Evolutionary conservation across 2,888 invertebrate species (phyloP).

Genomic region (Stegana nigrithorax): DNA sequence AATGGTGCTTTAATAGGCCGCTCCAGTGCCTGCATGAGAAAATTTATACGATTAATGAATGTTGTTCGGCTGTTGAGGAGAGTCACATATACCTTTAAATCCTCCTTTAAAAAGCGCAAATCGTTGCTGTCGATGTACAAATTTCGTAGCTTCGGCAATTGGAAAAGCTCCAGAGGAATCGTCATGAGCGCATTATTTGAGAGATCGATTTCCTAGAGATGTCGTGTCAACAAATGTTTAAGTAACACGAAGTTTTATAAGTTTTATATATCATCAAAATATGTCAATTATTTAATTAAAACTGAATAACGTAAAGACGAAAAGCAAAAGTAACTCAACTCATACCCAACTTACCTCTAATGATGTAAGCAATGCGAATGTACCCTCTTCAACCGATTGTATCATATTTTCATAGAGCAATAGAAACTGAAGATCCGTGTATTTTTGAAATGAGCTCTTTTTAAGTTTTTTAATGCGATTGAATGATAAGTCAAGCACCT

Average conservation of each 20-base stretch:
- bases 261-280: too few relatives aligned
- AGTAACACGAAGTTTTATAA: constrained; percentile 15
- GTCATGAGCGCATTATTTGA: constrained; percentile 66
- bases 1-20: constrained; percentile 74
- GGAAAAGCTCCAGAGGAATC: constrained; percentile 68
- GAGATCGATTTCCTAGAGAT: constrained; percentile 66
- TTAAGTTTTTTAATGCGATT: constrained; percentile 68
- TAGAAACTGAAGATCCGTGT: constrained; percentile 62
- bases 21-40: constrained; percentile 41
- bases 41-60: background rate
- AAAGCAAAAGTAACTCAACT: too few relatives aligned
- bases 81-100: constrained; percentile 48
- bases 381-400: constrained; percentile 66
- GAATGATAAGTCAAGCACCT: constrained; percentile 66
- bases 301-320: too few relatives aligned
- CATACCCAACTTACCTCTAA: constrained; percentile 64
- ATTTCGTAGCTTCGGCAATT: constrained; percentile 73
- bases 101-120: constrained; percentile 53
- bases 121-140: constrained; percentile 71
- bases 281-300: too few relatives aligned
- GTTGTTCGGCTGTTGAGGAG: background rate
- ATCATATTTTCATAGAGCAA: constrained; percentile 68
- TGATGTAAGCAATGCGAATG: constrained; percentile 62
- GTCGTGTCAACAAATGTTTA: background rate
- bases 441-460: constrained; percentile 63